Base-by-base conservation (phyloP, 2,888 invertebrate species). In the Eutolmus rufibarbis region DNA sequence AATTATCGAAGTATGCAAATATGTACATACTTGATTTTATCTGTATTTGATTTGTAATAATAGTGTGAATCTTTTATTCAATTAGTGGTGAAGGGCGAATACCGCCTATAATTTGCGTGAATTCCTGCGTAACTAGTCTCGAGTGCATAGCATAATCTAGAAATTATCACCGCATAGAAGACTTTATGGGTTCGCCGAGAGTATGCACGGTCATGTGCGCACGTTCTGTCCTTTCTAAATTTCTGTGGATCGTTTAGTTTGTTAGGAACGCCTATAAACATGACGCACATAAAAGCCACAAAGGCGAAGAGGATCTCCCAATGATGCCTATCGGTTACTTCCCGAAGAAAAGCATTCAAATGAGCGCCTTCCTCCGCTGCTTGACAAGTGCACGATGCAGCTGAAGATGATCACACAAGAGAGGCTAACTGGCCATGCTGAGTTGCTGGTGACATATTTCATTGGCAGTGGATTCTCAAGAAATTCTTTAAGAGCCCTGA, bases 211-310 rank as follows among this genome's bases (percentile, higher is more conserved):
- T 81, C 81, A 81, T 81, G 81, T 56, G 28, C 51, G 56, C 81
- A 81, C 81, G 81, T 81, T 81, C 81, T 34, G 56, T 81, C 81
- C 51, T 81, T 81, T 81, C 81, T 81, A 81, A 81, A 51, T 81
- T 51, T 28, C 51, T 56, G 81, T 46, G 28, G 81, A 81, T 81
- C 56, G 81, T 81, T 81, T 81, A 51, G 81, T 46, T 51, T 81
- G 51, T 81, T 81, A 81, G 81, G 31, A 56, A 81, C 81, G 81
- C 81, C 81, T 81, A 81, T 81, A 81, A 81, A 81, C 51, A 31
- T 51, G 46, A 28, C 23, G 31, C 51, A 16, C 81, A 81, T 81
- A 81, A 81, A 81, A 81, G 28, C 51, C 43, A 81, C 81, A 81
- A 81, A 81, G 81, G 81, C 51, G n/a, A 81, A 16, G 81, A 81